A percentile compares a stretch with the other conserved stretches of the same genome.
Conservation (phyloP, 2,113 vertebrate species). For the Neolamprologus modestus region DNA sequence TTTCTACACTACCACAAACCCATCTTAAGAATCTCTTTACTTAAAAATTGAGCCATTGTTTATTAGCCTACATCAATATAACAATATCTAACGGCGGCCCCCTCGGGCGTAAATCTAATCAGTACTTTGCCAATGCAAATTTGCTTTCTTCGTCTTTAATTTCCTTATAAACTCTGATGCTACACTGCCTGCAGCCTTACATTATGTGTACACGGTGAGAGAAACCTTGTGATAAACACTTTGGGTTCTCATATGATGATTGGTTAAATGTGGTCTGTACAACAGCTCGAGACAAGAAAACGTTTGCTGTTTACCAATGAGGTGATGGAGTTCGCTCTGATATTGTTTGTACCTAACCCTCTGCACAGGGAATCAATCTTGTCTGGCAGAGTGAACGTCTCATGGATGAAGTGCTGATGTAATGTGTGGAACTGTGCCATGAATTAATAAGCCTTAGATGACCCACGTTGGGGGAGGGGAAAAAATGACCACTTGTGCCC, state of each 20-base stretch:
- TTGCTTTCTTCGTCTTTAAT: not conserved
- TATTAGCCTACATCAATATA: not conserved
- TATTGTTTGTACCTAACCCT: not conserved
- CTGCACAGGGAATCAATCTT: constrained; percentile 14
- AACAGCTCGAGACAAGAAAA: not conserved
- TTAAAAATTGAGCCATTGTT: rapidly evolving
- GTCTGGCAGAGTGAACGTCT: constrained; percentile 16
- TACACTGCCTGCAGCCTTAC: not conserved
- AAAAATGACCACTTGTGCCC: constrained; percentile 9
- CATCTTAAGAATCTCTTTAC: not conserved
- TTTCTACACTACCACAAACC: not conserved
- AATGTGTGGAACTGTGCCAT: constrained; percentile 38
- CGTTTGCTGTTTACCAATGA: not conserved
- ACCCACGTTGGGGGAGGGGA: not conserved
- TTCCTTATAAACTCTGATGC: not conserved
- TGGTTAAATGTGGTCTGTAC: not conserved
- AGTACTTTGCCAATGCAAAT: not conserved
- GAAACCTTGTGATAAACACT: not conserved
- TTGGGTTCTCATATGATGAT: not conserved
- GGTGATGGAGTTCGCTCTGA: not conserved
- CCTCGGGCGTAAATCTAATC: rapidly evolving
- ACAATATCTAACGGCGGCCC: not conserved
- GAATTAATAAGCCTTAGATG: constrained; percentile 32
- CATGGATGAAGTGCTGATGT: constrained; percentile 30
- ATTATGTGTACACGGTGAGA: not conserved